Percentiles rank a stretch among this genome's conserved stretches.
Evolutionary conservation across 1,140 invertebrate genomes (phyloP).

Genomic region (Belonocnema kinseyi): DNA sequence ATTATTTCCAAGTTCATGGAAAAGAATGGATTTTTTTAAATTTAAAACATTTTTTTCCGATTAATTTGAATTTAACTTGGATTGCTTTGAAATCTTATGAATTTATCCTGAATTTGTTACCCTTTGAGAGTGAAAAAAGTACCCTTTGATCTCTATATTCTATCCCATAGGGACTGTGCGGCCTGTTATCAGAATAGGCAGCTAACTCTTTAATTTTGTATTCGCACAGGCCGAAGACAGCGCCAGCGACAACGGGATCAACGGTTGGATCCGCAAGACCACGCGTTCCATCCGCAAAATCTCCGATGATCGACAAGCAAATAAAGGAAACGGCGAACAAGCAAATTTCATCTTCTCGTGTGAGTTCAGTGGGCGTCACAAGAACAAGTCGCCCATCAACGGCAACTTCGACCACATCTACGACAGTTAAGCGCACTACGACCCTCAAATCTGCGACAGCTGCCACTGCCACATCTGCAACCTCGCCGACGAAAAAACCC

Average conservation of each 20-base stretch:
- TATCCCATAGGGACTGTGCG: no score
- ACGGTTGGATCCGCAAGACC: constrained; percentile 45
- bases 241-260: constrained; percentile 51
- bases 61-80: no score
- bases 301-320: constrained; percentile 76
- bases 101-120: no score
- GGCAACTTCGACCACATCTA: constrained; percentile 50
- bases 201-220: background rate
- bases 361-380: constrained; percentile 52
- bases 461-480: constrained; percentile 49
- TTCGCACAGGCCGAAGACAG: constrained; percentile 62
- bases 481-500: constrained; percentile 57
- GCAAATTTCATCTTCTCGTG: constrained; percentile 75
- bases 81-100: no score
- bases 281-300: constrained; percentile 51
- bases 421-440: constrained; percentile 70
- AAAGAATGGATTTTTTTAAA: no score
- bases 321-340: constrained; percentile 79
- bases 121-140: no score
- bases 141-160: no score
- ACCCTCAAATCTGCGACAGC: constrained; percentile 65
- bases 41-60: no score
- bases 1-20: no score
- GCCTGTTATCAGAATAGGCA: no score
- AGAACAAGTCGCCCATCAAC: constrained; percentile 48